A percentile compares a stretch with the other conserved stretches of the same genome.
These are phyloP conservation scores for Ganaspis sp. DNA, from an alignment of 1,140 invertebrate species.

Conservation along the genomic window DNA sequence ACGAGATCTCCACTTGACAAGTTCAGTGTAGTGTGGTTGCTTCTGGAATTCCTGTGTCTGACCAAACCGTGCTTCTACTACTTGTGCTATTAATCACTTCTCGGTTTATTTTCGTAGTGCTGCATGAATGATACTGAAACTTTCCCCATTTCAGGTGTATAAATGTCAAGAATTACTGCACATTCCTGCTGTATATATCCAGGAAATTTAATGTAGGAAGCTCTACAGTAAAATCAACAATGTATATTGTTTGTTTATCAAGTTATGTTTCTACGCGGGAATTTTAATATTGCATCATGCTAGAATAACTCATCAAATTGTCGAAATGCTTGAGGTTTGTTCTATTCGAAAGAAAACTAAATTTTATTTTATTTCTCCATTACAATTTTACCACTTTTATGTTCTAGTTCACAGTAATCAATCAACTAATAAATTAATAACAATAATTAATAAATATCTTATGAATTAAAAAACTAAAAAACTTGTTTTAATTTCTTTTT, in stretches of 20 bases:
- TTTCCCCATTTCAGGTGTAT: conserved; percentile 19
- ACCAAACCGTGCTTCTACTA: conserved; percentile 5
- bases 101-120: background rate
- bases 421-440: too few relatives aligned
- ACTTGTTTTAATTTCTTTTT: too few relatives aligned
- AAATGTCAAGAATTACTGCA: conserved; percentile 9
- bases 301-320: background rate
- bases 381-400: too few relatives aligned
- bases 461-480: too few relatives aligned
- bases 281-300: background rate
- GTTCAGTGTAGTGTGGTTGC: conserved; percentile 5
- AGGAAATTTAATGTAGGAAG: background rate
- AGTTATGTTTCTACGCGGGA: background rate
- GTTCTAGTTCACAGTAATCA: too few relatives aligned
- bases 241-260: background rate
- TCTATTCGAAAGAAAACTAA: too few relatives aligned
- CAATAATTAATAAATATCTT: too few relatives aligned
- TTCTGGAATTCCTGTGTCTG: conserved; percentile 26
- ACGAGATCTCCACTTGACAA: conserved; percentile 8
- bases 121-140: conserved; percentile 25
- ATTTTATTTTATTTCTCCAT: too few relatives aligned
- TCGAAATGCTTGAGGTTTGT: background rate
- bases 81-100: conserved; percentile 27
- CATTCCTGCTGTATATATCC: conserved; percentile 1
- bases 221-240: background rate